Evolutionary conservation across 2,888 invertebrate species (phyloP), one percentile per base, ranked within the genome.

Genomic region (Vannuccia rotundouncinata): DNA sequence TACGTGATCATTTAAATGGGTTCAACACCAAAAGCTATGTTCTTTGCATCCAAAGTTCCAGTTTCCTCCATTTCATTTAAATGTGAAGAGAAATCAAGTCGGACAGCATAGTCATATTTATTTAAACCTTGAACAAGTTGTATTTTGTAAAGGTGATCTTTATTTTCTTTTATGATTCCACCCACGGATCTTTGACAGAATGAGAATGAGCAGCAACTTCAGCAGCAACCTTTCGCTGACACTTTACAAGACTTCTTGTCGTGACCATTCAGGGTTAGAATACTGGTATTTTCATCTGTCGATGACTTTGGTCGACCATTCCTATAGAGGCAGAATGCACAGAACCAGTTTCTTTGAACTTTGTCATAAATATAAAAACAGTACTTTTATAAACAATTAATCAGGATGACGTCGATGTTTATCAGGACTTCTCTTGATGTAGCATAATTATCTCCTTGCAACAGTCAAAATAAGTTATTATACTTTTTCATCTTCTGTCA

Each of bases 231-330:
- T 66, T 66, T 66, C 22, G 66, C 66, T 66, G 66, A 66, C 22
- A 66, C 66, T 22, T 66, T 66, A 66, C 25, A 66, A 27, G 66
- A 66, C 66, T 66, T 66, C 66, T 66, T 66, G 10, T 66, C 17
- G 25, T 66, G 5, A 66, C 66, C 25, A 22, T n/a, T 27, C 66
- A 66, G 66, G 66, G 66, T 66, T 66, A 5, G 66, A 22, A 66
- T 66, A 66, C 66, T 66, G 66, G 66, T 66, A 22, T 66, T 27
- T 66, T 66, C 66, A 66, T 66, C 66, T 66, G 66, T 66, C 66
- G 66, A 66, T 66, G 66, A 66, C 22, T 66, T 66, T 66, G 66
- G 66, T 66, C 66, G 66, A 66, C 22, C 66, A 66, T 27, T 66
- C 66, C 66, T 66, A n/a, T n/a, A 22, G 66, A 27, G 13, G 66